These are phyloP conservation scores for Mustelus asterias DNA, from an alignment of 2,113 vertebrate genomes.

Conservation along the genomic window DNA sequence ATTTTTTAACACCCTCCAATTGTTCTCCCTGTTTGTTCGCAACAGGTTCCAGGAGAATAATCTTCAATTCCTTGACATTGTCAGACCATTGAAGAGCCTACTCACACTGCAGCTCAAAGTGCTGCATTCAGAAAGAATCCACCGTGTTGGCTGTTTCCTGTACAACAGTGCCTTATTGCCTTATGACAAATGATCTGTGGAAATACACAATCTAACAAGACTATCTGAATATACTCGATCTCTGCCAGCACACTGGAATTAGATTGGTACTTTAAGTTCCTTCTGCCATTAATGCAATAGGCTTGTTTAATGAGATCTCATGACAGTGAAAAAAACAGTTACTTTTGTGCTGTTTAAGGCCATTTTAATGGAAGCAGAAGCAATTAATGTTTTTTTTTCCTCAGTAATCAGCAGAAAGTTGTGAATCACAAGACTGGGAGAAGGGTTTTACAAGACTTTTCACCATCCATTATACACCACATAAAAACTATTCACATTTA, in stretches of 20 bases:
- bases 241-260: neutral
- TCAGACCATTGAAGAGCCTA: neutral
- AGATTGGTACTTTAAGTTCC: neutral
- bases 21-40: neutral
- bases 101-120: neutral
- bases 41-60: neutral
- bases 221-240: neutral
- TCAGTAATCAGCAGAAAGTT: neutral
- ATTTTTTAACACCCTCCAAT: neutral
- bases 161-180: neutral
- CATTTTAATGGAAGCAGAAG: neutral
- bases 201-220: neutral
- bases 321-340: neutral
- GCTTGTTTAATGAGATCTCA: neutral
- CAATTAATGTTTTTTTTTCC: neutral
- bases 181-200: neutral
- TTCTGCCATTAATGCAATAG: neutral
- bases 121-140: neutral
- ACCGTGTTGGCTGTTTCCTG: neutral
- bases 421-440: neutral
- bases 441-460: neutral
- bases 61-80: neutral
- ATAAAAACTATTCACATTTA: neutral
- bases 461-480: neutral
- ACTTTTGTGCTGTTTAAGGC: neutral